phyloP scores from a whole-genome alignment of 53 echinoderm and acorn worm species.

The Luidia sarsii region DNA sequence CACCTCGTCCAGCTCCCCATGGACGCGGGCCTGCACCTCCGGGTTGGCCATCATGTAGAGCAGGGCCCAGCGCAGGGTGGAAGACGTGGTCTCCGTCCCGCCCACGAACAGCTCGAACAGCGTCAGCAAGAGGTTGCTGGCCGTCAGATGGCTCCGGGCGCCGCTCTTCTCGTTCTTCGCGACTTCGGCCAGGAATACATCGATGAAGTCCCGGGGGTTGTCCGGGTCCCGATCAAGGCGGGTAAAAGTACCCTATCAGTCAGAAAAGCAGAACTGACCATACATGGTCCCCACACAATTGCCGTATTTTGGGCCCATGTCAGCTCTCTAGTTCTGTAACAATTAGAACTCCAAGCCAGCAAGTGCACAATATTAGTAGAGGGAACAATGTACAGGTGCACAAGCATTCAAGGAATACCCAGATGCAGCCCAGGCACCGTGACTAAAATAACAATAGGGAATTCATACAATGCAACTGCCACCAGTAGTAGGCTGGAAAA shows the following conservation, averaged over 20 bases:
- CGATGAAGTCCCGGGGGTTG: slow-evolving; percentile 45
- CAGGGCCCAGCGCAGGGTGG: slow-evolving; percentile 44
- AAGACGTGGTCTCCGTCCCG: slow-evolving; percentile 54
- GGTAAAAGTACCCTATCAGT: not conserved
- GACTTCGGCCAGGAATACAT: slow-evolving; percentile 34
- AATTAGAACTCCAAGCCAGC: no score
- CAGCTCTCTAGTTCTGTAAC: no score
- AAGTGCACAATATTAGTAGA: no score
- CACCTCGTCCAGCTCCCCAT: slow-evolving; percentile 29
- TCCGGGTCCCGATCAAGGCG: slow-evolving; percentile 14
- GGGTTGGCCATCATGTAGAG: slow-evolving; percentile 38
- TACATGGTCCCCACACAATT: no score
- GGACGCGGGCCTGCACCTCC: slow-evolving; percentile 36
- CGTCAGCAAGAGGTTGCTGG: slow-evolving; percentile 19
- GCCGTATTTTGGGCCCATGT: no score
- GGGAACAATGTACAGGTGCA: no score
- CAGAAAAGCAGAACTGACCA: no score
- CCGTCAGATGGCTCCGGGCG: not conserved
- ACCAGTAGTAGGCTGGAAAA: no score
- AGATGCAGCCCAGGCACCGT: no score
- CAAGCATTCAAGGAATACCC: no score
- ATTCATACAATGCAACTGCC: no score
- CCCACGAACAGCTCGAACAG: slow-evolving; percentile 22
- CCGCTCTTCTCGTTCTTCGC: slow-evolving; percentile 7
- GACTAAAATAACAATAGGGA: no score